Conservation (phyloP, 1,140 invertebrate species). For the Aculops lycopersici region DNA sequence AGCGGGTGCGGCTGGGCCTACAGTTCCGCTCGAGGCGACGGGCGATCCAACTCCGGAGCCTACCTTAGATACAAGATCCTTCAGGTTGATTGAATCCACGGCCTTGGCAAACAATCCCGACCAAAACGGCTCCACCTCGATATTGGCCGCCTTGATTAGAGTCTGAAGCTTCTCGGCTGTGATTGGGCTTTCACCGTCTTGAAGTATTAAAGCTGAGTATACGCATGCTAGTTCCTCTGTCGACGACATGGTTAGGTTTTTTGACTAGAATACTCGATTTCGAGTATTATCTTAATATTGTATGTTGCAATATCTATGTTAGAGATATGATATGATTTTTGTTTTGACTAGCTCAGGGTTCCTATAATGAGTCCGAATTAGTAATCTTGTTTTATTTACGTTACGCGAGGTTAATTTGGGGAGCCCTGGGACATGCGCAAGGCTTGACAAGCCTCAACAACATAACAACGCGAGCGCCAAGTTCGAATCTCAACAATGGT, state of each 20-base stretch:
- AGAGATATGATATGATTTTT: no score
- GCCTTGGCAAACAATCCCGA: constrained; percentile 84
- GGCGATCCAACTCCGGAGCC: constrained; percentile 60
- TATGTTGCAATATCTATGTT: no score
- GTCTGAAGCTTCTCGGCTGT: constrained; percentile 90
- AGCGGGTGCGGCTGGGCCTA: background rate
- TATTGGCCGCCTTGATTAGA: constrained; percentile 76
- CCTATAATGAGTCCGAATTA: no score
- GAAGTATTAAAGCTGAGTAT: constrained; percentile 75
- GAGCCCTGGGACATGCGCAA: no score
- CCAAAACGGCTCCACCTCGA: constrained; percentile 95
- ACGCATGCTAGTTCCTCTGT: constrained; percentile 76
- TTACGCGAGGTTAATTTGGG: no score
- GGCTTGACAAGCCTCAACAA: no score
- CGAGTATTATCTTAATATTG: no score
- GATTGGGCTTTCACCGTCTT: constrained; percentile 83
- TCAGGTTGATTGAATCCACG: constrained; percentile 68
- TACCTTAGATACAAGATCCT: constrained; percentile 72
- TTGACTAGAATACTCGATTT: no score
- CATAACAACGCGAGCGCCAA: no score
- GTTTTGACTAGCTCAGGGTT: no score
- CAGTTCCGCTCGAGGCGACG: constrained; percentile 30
- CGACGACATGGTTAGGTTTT: constrained; percentile 13
- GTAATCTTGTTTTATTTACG: no score
- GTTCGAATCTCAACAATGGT: no score